Evolutionary conservation across 2,888 invertebrate species (phyloP).

Genomic region (Tetanocera ferruginea): DNA sequence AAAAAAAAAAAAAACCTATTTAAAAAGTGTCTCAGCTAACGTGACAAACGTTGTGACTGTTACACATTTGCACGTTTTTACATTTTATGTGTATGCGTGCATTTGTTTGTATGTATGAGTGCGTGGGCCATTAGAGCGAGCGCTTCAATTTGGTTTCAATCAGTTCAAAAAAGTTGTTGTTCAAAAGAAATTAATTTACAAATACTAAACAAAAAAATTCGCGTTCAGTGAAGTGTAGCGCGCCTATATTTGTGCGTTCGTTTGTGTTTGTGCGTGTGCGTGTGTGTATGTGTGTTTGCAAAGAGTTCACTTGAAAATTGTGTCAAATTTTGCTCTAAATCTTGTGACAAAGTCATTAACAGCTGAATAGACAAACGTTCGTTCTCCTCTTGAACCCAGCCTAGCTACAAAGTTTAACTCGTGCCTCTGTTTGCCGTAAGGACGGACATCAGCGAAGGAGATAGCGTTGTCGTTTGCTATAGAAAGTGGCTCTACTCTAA

Average conservation of each 20-base stretch:
- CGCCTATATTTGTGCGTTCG: not conserved
- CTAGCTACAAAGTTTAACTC: no score
- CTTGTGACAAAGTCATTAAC: slow-evolving; percentile 13
- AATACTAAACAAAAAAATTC: no score
- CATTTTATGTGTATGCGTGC: no score
- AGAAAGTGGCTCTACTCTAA: not conserved
- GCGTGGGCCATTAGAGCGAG: no score
- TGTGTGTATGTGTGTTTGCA: not conserved
- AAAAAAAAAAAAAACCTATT: no score
- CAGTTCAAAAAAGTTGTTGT: not conserved
- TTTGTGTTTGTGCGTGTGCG: not conserved
- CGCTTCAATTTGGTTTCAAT: not conserved
- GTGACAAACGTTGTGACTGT: not conserved
- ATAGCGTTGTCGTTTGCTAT: no score
- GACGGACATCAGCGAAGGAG: no score
- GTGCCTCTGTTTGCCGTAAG: no score
- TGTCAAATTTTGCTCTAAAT: slow-evolving; percentile 12
- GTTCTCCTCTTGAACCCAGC: no score
- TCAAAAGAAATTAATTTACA: no score
- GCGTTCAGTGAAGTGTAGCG: not conserved
- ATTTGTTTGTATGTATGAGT: no score
- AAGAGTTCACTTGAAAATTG: not conserved
- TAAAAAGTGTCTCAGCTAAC: no score
- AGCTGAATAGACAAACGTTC: not conserved
- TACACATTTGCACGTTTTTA: not conserved